phyloP scores from a whole-genome alignment of 92 coral and sea anemone species.

The Actinernus sp. region DNA sequence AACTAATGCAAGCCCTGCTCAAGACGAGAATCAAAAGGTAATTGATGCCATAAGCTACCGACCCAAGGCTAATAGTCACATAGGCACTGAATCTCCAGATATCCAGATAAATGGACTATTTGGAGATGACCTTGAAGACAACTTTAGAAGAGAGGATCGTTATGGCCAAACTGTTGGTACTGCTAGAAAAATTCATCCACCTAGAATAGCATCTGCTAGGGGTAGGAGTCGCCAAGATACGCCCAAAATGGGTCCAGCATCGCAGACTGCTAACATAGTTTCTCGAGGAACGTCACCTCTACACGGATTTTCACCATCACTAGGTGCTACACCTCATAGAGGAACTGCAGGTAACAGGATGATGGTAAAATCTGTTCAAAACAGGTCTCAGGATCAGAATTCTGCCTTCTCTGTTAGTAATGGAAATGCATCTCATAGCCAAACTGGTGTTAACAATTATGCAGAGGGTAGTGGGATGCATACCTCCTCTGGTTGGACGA shows the following conservation, averaged over 20 bases:
- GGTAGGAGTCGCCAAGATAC: constrained; percentile 7
- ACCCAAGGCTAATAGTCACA: constrained; percentile 12
- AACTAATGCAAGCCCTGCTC: constrained; percentile 64
- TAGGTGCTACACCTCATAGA: not conserved
- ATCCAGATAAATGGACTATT: not conserved
- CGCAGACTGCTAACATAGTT: not conserved
- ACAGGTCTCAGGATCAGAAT: not conserved
- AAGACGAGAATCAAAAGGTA: constrained; percentile 54
- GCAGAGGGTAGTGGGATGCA: not conserved
- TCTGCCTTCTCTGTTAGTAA: not conserved
- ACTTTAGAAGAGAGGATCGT: not conserved
- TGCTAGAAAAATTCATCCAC: constrained; percentile 45
- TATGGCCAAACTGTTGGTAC: not conserved
- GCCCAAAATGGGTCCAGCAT: constrained; percentile 13
- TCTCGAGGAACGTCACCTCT: not conserved
- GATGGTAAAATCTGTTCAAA: not conserved
- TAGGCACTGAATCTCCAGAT: constrained; percentile 1
- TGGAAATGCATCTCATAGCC: not conserved
- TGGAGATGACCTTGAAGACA: not conserved
- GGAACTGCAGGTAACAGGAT: not conserved
- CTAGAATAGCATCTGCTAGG: constrained; percentile 67
- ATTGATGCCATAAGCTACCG: constrained; percentile 25
- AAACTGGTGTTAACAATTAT: not conserved
- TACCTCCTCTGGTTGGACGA: not conserved
- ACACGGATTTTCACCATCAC: not conserved